phyloP scores from a whole-genome alignment of 2,113 vertebrate species.

The Hepsetus odoe region DNA sequence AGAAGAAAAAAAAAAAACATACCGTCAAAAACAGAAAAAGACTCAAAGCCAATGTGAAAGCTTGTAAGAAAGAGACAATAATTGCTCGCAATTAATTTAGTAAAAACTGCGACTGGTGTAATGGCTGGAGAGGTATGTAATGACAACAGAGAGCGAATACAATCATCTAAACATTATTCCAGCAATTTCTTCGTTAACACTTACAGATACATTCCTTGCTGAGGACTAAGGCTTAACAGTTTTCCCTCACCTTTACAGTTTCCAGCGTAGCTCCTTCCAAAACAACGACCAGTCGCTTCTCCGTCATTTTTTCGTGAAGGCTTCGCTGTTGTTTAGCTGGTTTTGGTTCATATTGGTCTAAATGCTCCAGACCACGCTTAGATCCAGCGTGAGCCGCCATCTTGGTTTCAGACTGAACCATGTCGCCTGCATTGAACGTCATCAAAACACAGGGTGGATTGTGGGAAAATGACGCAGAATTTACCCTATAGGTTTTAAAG shows the following conservation, averaged over 20 bases:
- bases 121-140: too few relatives aligned
- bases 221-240: not conserved
- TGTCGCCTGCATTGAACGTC: conserved; percentile 65
- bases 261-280: conserved; percentile 93
- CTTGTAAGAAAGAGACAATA: too few relatives aligned
- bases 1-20: not conserved
- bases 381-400: conserved; percentile 78
- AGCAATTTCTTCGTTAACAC: too few relatives aligned
- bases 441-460: not conserved
- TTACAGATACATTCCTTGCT: too few relatives aligned
- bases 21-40: too few relatives aligned
- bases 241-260: conserved; percentile 86
- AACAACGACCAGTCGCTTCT: conserved; percentile 85
- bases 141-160: too few relatives aligned
- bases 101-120: too few relatives aligned
- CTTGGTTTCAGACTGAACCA: conserved; percentile 37
- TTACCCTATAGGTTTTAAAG: too few relatives aligned
- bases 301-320: conserved; percentile 74
- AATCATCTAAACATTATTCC: too few relatives aligned
- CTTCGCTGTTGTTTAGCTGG: conserved; percentile 70
- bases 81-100: too few relatives aligned
- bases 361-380: conserved; percentile 80
- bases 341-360: conserved; percentile 81
- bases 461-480: too few relatives aligned
- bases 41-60: too few relatives aligned